Evolutionary conservation across 2,113 vertebrate species (phyloP), one percentile per base, ranked within the genome.

Genomic region (Talpa occidentalis): DNA sequence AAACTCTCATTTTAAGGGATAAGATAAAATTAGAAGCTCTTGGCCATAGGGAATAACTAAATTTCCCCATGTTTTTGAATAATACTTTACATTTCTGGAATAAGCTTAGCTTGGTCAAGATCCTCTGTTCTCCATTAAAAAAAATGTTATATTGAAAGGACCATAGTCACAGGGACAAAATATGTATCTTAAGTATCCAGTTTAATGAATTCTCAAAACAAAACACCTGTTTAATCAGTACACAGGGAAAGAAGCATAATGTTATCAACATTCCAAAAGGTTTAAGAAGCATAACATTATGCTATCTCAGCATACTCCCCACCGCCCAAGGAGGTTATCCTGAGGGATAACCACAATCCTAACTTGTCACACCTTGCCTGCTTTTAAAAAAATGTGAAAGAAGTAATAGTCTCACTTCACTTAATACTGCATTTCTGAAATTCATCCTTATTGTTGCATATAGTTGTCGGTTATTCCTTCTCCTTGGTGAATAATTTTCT

Each of bases 1-100:
- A 62, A 93, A 87, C 60, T 47, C 67, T 82, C 52, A 70, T 77
- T 83, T 73, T 82, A 82, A 69, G 24, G 3, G 90, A 70, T 72
- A 47, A 90, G 52, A 76, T 78, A 77, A 72, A 64, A 5, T 52
- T 44, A 77, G 62, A 77, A 21, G 47, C 16, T 70, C 21, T 42
- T 86, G 32, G 22, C 32, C 17, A 56, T 47, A 56, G 49, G 54
- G 44, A 37, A 82, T 76, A 67, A 56, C 77, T 30, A 62, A 37
- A 52, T 66, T 35, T 88, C 47, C 12, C 19, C 14, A 49, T 60
- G 40, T 52, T 69, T 5, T 56, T 67, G 35, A 93, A 62, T 59
- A 81, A 90, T 86, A 54, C 28, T 40, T 67, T 80, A 60, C 22
- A 73, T 42, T 90, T 19, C 44, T 66, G 54, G 15, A 89, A 64